phyloP scores from a whole-genome alignment of 2,888 invertebrate genomes.

The Netelia melanura region DNA sequence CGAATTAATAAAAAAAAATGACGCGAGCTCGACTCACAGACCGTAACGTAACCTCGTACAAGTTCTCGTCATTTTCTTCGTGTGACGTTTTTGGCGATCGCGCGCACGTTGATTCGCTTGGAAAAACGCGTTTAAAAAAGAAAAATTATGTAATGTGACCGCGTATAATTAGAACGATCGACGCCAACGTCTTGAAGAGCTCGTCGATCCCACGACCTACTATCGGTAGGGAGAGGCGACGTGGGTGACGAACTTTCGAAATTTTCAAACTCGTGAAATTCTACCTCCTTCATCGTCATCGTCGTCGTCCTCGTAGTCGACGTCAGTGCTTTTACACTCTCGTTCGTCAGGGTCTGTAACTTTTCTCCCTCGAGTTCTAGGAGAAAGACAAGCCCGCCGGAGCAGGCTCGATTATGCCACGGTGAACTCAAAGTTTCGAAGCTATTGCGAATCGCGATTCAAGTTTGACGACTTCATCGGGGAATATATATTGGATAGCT shows the following conservation, averaged over 20 bases:
- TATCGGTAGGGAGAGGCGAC: constrained; percentile 52
- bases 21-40: constrained; percentile 28
- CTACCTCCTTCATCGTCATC: constrained; percentile 34
- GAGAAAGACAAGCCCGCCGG: constrained; percentile 27
- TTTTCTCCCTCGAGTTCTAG: constrained; percentile 49
- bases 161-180: constrained; percentile 23
- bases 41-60: constrained; percentile 61
- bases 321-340: constrained; percentile 42
- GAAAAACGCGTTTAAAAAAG: constrained; percentile 34
- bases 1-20: constrained; percentile 53
- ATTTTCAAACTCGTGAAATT: constrained; percentile 62
- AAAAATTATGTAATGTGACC: constrained; percentile 60
- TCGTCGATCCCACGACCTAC: constrained; percentile 33
- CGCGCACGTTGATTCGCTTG: constrained; percentile 37
- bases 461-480: constrained; percentile 66
- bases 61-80: constrained; percentile 44
- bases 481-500: constrained; percentile 47
- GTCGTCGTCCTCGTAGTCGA: constrained; percentile 3
- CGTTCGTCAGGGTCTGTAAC: constrained; percentile 65
- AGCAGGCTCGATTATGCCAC: constrained; percentile 55
- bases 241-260: constrained; percentile 64
- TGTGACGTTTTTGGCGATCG: constrained; percentile 50
- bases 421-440: constrained; percentile 64
- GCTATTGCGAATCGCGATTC: constrained; percentile 65
- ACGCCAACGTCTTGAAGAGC: constrained; percentile 50